Evolutionary conservation across 2,797 vertebrate genomes (phyloP).

Genomic region (Masticophis lateralis): DNA sequence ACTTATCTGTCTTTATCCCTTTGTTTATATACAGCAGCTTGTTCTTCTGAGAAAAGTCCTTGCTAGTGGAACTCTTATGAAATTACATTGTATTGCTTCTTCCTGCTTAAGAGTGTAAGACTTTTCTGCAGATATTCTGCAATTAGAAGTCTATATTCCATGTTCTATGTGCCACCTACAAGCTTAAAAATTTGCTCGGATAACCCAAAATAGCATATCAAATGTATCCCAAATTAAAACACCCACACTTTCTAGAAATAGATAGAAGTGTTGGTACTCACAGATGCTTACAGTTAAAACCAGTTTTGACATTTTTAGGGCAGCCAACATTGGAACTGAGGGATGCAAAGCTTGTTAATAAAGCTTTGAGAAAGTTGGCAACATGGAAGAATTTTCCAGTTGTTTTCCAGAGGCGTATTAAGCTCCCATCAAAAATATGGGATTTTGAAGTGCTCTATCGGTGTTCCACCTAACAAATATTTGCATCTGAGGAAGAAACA

Average conservation of each 20-base stretch:
- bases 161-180: background rate
- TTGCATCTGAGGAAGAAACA: background rate
- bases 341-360: background rate
- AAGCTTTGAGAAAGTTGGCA: constrained; percentile 1
- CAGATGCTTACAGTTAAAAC: constrained; percentile 4
- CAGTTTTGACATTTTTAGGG: constrained; percentile 23
- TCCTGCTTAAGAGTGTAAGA: no score
- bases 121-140: background rate
- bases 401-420: background rate
- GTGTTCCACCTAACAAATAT: background rate
- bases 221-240: constrained; percentile 16
- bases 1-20: background rate
- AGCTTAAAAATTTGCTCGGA: background rate
- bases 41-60: background rate
- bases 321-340: background rate
- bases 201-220: constrained; percentile 7
- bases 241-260: constrained; percentile 19
- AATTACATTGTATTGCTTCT: background rate
- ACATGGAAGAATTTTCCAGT: background rate
- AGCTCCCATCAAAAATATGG: background rate
- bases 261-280: constrained; percentile 5
- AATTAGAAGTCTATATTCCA: background rate
- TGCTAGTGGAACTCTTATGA: background rate
- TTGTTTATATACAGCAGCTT: background rate
- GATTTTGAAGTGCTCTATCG: background rate